phyloP scores from a whole-genome alignment of 2,888 invertebrate genomes.

The Ophion ventricosus region DNA sequence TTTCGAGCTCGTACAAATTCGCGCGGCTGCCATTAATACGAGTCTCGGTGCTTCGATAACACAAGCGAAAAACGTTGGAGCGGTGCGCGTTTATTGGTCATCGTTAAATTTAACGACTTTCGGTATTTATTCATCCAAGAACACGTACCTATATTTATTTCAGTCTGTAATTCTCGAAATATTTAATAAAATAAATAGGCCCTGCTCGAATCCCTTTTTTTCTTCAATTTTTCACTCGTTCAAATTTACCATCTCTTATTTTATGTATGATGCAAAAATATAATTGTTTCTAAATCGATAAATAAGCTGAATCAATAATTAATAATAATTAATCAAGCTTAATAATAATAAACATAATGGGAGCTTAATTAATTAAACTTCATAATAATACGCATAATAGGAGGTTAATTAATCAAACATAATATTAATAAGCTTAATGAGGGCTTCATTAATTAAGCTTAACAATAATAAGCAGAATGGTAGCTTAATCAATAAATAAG shows the following conservation, averaged over 20 bases:
- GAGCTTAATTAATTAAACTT: not conserved
- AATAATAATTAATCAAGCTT: no score
- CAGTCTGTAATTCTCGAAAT: slow-evolving; percentile 7
- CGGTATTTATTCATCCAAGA: slow-evolving; percentile 36
- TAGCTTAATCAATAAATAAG: no score
- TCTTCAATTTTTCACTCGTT: not conserved
- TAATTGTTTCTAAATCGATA: not conserved
- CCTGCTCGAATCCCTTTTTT: not conserved
- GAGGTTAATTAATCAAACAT: no score
- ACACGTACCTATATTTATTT: slow-evolving; percentile 10
- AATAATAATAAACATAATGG: not conserved
- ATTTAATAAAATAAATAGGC: not conserved
- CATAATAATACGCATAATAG: no score
- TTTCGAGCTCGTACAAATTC: slow-evolving; percentile 15
- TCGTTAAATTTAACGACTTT: slow-evolving; percentile 41
- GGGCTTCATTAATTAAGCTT: no score
- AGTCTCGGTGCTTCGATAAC: slow-evolving; percentile 22
- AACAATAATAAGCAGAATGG: no score
- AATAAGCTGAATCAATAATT: not conserved
- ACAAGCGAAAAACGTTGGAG: not conserved
- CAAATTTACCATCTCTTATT: not conserved
- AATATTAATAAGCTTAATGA: no score
- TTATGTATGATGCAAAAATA: not conserved
- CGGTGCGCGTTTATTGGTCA: not conserved
- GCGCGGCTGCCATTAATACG: slow-evolving; percentile 27